phyloP scores from a whole-genome alignment of 2,113 vertebrate species.

The Motacilla alba region DNA sequence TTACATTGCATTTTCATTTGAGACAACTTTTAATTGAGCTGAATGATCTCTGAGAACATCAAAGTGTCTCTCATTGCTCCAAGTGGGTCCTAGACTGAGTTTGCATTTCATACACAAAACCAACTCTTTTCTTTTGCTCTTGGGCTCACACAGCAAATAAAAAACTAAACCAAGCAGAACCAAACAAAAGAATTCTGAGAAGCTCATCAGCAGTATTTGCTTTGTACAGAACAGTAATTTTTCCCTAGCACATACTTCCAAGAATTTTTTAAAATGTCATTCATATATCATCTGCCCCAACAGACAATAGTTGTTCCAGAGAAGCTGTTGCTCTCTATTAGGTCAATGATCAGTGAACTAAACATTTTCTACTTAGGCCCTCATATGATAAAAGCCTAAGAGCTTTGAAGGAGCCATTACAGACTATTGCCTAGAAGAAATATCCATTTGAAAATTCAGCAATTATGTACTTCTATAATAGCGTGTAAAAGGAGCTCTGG shows the following conservation, averaged over 20 bases:
- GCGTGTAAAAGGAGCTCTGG: constrained; percentile 71
- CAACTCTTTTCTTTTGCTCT: not conserved
- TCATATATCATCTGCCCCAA: constrained; percentile 48
- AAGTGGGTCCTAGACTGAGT: not conserved
- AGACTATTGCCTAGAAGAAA: constrained; percentile 73
- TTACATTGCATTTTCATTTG: not conserved
- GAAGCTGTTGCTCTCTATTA: constrained; percentile 68
- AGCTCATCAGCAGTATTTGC: constrained; percentile 37
- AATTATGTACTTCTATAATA: constrained; percentile 76
- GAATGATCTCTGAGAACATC: not conserved
- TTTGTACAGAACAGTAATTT: constrained; percentile 45
- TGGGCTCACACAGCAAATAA: not conserved
- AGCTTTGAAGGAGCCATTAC: constrained; percentile 76
- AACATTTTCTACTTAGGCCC: constrained; percentile 73
- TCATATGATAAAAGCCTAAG: constrained; percentile 74
- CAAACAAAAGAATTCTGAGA: not conserved
- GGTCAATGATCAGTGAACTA: constrained; percentile 73
- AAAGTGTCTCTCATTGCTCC: not conserved
- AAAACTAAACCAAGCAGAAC: not conserved
- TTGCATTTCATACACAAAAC: not conserved
- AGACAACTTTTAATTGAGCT: constrained; percentile 5
- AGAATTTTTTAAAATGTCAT: constrained; percentile 43
- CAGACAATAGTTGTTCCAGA: constrained; percentile 54
- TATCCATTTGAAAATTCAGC: constrained; percentile 72
- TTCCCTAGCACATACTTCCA: constrained; percentile 52